Base-by-base conservation (phyloP, 2,113 vertebrate species). In the Triplophysa rosa region DNA sequence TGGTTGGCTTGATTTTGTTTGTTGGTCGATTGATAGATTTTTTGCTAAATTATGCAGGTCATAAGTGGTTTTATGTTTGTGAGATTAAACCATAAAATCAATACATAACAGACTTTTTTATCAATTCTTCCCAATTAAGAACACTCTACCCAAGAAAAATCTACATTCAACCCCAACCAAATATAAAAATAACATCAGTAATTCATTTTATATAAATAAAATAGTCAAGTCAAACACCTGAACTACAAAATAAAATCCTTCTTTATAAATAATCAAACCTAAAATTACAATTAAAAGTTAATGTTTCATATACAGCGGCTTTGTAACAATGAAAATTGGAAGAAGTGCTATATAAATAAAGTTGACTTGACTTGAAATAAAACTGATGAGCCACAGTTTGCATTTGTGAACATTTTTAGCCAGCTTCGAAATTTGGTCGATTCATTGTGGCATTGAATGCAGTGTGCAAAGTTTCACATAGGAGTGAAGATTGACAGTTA, bases 401-500 rank as follows among this genome's bases (percentile, higher is more conserved):
- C 33, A 37, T 37, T 45, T 58, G 19, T 58, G 54, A 21, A 21
- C 54, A 21, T 12, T 58, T 33, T 19, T 3, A 1, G 4, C 49
- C 12, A 21, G 33, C 21, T 72, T 71, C 12, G 17, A 58, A 37
- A 19, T 23, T 47, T 6, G 29, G 2, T 11, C 21, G 26, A 52
- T 47, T 67, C 42, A 19, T 56, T 56, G 54, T 19, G 24, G 47
- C 16, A 33, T 70, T 54, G 4, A 70, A 19, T 37, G 12, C 19
- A 71, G 47, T 70, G 47, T 70, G 26, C 49, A 33, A 58, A 72
- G 52, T 72, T 52, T 58, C 11, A 26, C 23, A 16, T 17, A 23
- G 47, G 17, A 70, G 54, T 21, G 2, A 58, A 21, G 47, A 69
- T 19, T 56, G 49, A 56, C 68, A n/a, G 17, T 21, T 49, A 49